Evolutionary conservation across 2,888 invertebrate species (phyloP).

Genomic region (Frankliniella fusca): DNA sequence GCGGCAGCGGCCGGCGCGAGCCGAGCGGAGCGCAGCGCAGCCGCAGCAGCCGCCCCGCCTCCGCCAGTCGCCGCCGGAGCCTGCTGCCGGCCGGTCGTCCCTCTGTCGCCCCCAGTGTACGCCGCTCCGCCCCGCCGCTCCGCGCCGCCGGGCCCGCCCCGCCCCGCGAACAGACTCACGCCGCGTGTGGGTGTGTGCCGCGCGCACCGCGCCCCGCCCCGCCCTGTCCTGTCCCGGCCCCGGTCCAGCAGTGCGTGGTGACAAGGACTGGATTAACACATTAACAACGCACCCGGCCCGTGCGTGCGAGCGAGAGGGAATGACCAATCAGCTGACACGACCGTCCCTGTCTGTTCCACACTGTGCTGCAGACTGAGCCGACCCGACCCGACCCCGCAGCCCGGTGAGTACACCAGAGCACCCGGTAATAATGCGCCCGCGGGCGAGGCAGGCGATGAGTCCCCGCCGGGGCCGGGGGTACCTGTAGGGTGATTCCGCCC

Average conservation of each 20-base stretch:
- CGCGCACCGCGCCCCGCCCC: not conserved
- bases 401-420: too few relatives aligned
- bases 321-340: not conserved
- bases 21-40: not conserved
- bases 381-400: not conserved
- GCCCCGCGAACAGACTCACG: not conserved
- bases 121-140: not conserved
- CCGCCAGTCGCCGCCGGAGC: conserved; percentile 5
- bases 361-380: not conserved
- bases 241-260: not conserved
- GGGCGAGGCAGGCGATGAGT: too few relatives aligned
- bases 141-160: not conserved
- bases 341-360: not conserved
- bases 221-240: not conserved
- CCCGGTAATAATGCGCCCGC: too few relatives aligned
- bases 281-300: not conserved
- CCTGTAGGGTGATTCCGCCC: too few relatives aligned
- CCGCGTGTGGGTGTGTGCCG: not conserved
- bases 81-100: not conserved
- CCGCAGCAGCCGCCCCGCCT: not conserved
- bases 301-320: not conserved
- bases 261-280: too few relatives aligned
- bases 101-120: not conserved
- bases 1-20: not conserved
- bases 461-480: too few relatives aligned